These are phyloP conservation scores for Lasiurus borealis DNA, from an alignment of 2,113 vertebrate species.

Conservation along the genomic window DNA sequence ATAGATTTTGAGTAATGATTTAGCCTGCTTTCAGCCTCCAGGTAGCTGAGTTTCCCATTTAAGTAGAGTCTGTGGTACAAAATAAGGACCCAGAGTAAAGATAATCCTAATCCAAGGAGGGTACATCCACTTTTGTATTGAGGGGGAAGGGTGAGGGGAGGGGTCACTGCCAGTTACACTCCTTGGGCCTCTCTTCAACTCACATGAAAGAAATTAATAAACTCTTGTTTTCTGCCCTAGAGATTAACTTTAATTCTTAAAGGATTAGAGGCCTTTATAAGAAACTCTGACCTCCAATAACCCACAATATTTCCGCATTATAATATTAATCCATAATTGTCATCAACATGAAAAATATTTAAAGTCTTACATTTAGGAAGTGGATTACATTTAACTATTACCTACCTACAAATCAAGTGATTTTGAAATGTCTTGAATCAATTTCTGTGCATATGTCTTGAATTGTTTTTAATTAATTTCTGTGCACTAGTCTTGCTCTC, in stretches of 20 bases:
- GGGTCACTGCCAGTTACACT: neutral
- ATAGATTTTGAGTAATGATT: conserved; percentile 49
- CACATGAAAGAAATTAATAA: neutral
- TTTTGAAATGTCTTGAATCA: neutral
- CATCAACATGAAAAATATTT: neutral
- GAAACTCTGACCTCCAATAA: neutral
- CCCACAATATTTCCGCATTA: neutral
- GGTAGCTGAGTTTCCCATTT: conserved; percentile 50
- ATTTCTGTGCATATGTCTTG: neutral
- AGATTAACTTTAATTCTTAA: conserved; percentile 18
- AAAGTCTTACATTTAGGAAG: neutral
- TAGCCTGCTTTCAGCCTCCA: neutral
- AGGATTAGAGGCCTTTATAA: neutral
- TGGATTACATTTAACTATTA: neutral
- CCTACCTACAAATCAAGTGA: neutral
- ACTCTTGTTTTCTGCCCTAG: neutral
- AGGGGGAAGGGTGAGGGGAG: no score
- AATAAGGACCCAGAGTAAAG: conserved; percentile 39
- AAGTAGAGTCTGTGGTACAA: conserved; percentile 48
- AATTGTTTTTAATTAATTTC: neutral
- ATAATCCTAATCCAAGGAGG: conserved; percentile 47
- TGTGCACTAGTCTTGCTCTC: neutral
- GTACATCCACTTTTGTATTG: neutral
- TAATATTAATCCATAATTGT: neutral
- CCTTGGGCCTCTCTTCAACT: neutral